Percentiles rank a stretch among this genome's conserved stretches.
phyloP scores from a whole-genome alignment of 2,797 vertebrate species.

The Furcifer pardalis region DNA sequence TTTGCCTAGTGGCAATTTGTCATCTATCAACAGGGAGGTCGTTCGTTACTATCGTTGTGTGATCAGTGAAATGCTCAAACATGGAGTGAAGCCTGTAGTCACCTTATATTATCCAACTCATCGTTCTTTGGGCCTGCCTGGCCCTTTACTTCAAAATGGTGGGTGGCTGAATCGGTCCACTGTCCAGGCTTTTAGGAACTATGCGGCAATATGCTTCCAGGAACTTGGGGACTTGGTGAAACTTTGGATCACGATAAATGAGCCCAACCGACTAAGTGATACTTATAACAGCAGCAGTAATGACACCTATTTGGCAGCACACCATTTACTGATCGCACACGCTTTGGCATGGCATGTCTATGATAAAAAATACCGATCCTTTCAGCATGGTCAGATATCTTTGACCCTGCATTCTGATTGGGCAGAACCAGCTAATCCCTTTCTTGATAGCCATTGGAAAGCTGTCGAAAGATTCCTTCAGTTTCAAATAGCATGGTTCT shows the following conservation, averaged over 20 bases:
- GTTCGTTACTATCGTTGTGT: conserved; percentile 91
- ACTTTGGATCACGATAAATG: conserved; percentile 95
- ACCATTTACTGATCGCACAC: conserved; percentile 89
- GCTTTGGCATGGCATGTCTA: conserved; percentile 88
- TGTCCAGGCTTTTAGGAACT: conserved; percentile 83
- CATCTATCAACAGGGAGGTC: conserved; percentile 80
- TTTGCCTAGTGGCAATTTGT: conserved; percentile 84
- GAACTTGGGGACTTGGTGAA: conserved; percentile 86
- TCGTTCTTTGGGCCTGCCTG: conserved; percentile 81
- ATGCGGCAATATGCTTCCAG: conserved; percentile 87
- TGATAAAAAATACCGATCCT: conserved; percentile 70
- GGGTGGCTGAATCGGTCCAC: conserved; percentile 88
- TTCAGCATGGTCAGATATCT: conserved; percentile 82
- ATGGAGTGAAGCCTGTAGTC: conserved; percentile 80
- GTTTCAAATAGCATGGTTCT: conserved; percentile 91
- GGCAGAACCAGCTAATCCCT: conserved; percentile 92
- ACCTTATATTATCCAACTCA: conserved; percentile 90
- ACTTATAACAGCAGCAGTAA: conserved; percentile 75
- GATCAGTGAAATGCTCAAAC: conserved; percentile 83
- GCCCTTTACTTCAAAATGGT: conserved; percentile 77
- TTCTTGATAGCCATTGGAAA: conserved; percentile 77
- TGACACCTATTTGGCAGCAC: conserved; percentile 82
- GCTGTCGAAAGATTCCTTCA: conserved; percentile 87
- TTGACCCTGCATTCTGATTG: conserved; percentile 93
- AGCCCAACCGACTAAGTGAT: conserved; percentile 89